Base-by-base conservation (phyloP, 2,888 invertebrate genomes). In the Thalpophila matura region DNA sequence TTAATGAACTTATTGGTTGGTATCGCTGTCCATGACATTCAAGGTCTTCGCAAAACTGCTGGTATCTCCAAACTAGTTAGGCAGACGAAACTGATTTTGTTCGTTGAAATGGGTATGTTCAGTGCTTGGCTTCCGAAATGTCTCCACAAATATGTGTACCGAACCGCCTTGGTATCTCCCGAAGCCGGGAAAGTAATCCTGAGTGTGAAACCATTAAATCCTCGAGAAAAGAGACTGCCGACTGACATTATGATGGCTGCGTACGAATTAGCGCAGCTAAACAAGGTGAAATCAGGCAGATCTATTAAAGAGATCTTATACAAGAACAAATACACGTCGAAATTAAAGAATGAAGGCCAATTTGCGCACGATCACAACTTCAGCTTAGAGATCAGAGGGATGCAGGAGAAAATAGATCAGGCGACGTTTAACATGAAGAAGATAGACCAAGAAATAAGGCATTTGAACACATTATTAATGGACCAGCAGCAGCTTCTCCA, bases 11-110 rank as follows among this genome's bases (percentile, higher is more conserved):
- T 98, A 2, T 94, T 98, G 0, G 98, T 98, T 4, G 98, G 98
- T 90, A 98, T 98, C 59, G 98, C 98, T 0, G 98, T 98, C 0
- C 98, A 98, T 69, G 98, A 98, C 85, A 98, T 98, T 67, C 98
- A 98, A 87, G 98, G 98, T 0, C 90, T 98, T 0, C 96, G 98
- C 65, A 98, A 98, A 92, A 98, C 98, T 0, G 98, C 98, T 0
- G 98, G 97, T 0, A 91, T 98, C 0, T 97, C 97, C 0, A 98
- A 98, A 83, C 93, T 98, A 14, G 98, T 98, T 1, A 95, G 98
- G 24, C 98, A 98, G 88, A 98, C 98, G 0, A 98, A 98, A 86
- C 89, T 98, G 7, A 98, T 98, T 62, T 96, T 97, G 20, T 98
- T 98, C 82, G 97, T 98, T 63, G 98, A 98, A 88, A 95, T 97